Base-by-base conservation (phyloP, 2,797 vertebrate genomes). In the Rhinogobio ventralis region DNA sequence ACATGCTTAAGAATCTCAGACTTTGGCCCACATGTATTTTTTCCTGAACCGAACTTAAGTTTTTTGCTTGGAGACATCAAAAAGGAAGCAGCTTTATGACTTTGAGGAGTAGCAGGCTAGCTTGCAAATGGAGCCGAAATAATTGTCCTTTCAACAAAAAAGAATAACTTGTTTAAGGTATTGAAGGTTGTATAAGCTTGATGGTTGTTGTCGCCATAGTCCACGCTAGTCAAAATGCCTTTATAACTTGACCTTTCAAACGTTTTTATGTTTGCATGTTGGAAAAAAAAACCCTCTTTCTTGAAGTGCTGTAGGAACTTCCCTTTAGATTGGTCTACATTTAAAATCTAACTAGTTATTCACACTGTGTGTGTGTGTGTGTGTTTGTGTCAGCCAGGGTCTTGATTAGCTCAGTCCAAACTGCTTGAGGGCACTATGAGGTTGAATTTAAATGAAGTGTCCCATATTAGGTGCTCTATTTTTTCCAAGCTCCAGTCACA, bases 381-480 rank as follows among this genome's bases (percentile, higher is more conserved):
- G 45, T 69, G 28, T 76, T 0, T 60, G 53, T 77, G 79, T 55
- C 33, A 23, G 20, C 19, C n/a, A 76, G n/a, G n/a, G 9, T 77
- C 73, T 76, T 68, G 49, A 67, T 83, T 57, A 51, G 36, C 33
- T 11, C 17, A 46, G 36, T n/a, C 51, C 9, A 69, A 68, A 33
- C 74, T 57, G 75, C 83, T 71, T 60, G 2, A 79, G 75, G 75
- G 42, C 42, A 57, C 25, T 28, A 6, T 72, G 55, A 73, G 67
- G 67, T 49, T 64, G 51, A 55, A 69, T 55, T 81, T 2, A 72
- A 62, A 39, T 15, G 42, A 72, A 53, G 67, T 71, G 33, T 79
- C 14, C 30, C 42, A 53, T 85, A 62, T 85, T 72, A 72, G 23
- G 28, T 64, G 83, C 67, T 72, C 55, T 20, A 72, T 73, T 78